Conservation (phyloP, 1,140 invertebrate species). For the Ips typographus region DNA sequence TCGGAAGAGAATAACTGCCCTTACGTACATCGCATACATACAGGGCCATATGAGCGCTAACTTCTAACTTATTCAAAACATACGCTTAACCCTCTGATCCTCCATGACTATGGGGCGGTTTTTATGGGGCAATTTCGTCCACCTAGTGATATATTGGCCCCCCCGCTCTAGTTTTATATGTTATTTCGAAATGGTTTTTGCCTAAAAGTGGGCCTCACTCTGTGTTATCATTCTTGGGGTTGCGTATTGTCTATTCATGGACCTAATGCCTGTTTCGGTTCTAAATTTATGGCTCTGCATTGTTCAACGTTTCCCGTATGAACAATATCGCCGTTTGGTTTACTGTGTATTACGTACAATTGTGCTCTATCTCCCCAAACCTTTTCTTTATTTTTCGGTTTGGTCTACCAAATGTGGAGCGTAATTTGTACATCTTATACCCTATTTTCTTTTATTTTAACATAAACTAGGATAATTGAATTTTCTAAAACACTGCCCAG, state of each 20-base stretch:
- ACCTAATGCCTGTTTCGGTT: constrained; percentile 19
- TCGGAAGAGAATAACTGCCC: constrained; percentile 26
- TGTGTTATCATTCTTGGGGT: background rate
- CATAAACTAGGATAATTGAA: too few relatives aligned
- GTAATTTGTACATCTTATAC: too few relatives aligned
- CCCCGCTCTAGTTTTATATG: constrained; percentile 20
- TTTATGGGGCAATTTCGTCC: constrained; percentile 28
- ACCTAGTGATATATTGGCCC: constrained; percentile 24
- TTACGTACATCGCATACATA: constrained; percentile 29
- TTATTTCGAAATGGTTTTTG: constrained; percentile 29
- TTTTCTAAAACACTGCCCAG: too few relatives aligned
- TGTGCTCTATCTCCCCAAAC: too few relatives aligned
- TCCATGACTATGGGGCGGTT: constrained; percentile 26
- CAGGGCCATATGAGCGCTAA: constrained; percentile 19
- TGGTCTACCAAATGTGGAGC: too few relatives aligned
- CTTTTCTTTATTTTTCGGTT: too few relatives aligned
- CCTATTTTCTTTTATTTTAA: too few relatives aligned
- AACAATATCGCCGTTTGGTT: constrained; percentile 6
- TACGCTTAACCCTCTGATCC: constrained; percentile 30
- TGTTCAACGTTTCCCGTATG: constrained; percentile 1
- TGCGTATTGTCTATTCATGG: constrained; percentile 28
- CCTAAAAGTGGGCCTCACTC: background rate
- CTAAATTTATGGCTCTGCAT: constrained; percentile 10
- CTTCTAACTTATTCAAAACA: constrained; percentile 31
- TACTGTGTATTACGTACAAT: background rate